phyloP scores from a whole-genome alignment of 2,888 invertebrate species.

The Sesia apiformis region DNA sequence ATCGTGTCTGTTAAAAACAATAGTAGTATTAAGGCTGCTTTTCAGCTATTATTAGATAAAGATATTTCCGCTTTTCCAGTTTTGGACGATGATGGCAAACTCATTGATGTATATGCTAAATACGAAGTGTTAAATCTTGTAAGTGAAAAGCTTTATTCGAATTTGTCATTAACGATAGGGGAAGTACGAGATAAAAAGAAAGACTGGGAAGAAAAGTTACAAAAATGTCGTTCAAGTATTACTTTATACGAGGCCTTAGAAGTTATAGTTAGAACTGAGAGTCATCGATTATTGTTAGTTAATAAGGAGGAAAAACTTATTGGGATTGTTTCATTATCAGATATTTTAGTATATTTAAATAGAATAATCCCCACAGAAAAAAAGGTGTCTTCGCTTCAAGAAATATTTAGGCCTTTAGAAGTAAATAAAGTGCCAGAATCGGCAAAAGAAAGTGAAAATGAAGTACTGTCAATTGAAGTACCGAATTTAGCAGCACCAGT shows the following conservation, averaged over 20 bases:
- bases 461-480: slow-evolving; percentile 58
- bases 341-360: slow-evolving; percentile 69
- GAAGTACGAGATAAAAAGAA: slow-evolving; percentile 91
- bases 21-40: slow-evolving; percentile 57
- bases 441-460: slow-evolving; percentile 58
- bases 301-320: slow-evolving; percentile 65
- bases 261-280: slow-evolving; percentile 93
- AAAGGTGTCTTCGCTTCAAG: slow-evolving; percentile 65
- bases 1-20: slow-evolving; percentile 55
- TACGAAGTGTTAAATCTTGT: slow-evolving; percentile 83
- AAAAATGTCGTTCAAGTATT: slow-evolving; percentile 90
- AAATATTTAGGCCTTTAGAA: slow-evolving; percentile 64
- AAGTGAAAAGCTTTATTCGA: slow-evolving; percentile 93
- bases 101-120: slow-evolving; percentile 65
- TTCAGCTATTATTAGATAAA: slow-evolving; percentile 57
- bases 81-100: slow-evolving; percentile 52
- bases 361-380: slow-evolving; percentile 66
- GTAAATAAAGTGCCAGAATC: slow-evolving; percentile 63
- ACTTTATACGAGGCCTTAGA: slow-evolving; percentile 90
- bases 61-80: slow-evolving; percentile 65
- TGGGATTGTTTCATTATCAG: slow-evolving; percentile 66
- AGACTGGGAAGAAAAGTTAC: slow-evolving; percentile 94
- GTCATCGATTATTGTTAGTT: slow-evolving; percentile 71
- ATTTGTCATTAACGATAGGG: slow-evolving; percentile 88
- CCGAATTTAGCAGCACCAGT: slow-evolving; percentile 31